Base-by-base conservation (phyloP, 2,888 invertebrate species). In the Drosophila limbata region DNA sequence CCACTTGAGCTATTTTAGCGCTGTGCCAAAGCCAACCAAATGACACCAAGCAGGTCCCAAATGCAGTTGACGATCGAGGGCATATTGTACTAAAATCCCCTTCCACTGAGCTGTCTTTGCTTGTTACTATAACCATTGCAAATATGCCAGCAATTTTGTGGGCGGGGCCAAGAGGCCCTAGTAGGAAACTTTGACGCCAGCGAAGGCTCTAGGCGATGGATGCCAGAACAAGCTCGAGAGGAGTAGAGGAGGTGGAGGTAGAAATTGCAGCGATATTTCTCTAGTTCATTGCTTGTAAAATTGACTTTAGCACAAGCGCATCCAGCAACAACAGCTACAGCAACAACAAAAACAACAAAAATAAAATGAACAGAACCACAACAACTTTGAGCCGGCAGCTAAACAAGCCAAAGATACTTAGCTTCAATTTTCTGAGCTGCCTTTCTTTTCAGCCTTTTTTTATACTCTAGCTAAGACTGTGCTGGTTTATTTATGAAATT, bases 211-310 rank as follows among this genome's bases (percentile, higher is more conserved):
- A 35, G 64, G 77, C 73, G 37, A 31, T 60, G 63, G 11, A 52
- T 62, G 50, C 62, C 50, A 40, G 40, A 47, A 42, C 59, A 37
- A n/a, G 33, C 8, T 17, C 21, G 28, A 37, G 21, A 15, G 4
- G 28, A 45, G 39, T 4, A 9, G 11, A 10, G 47, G 1, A 44
- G 48, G 28, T 15, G 17, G 15, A 17, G 51, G 67, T 47, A 47
- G 57, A 70, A 70, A 75, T 70, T 57, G 68, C 69, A 52, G 52
- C 66, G 48, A 69, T 79, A 86, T 77, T 77, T 84, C 70, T 61
- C 67, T 65, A 84, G 84, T 86, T 84, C 87, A 86, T 84, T 84
- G 81, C 87, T 84, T 84, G 79, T 79, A 77, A 86, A 84, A 84
- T 86, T 86, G 86, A 86, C 81, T 84, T 75, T 72, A 72, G 86